Evolutionary conservation across 1,140 invertebrate species (phyloP).

Genomic region (Caenorhabditis briggsae): DNA sequence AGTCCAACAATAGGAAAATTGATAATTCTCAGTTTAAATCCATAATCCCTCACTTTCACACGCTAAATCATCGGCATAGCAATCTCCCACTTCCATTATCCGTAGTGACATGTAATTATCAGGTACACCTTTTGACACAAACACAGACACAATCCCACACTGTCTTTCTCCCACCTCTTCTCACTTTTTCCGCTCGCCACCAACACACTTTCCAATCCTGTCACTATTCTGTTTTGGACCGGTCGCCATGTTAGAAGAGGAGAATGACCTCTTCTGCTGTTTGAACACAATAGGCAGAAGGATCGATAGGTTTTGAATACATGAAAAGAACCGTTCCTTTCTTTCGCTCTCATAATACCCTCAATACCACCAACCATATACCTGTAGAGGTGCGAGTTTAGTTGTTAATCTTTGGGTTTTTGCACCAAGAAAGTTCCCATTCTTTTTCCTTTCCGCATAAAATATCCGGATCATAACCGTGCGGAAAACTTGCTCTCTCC

Average conservation of each 20-base stretch:
- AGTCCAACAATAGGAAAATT: not conserved
- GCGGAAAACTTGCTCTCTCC: constrained; percentile 24
- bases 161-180: not conserved
- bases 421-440: no score
- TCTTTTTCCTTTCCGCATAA: constrained; percentile 31
- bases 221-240: constrained; percentile 25
- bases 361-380: not conserved
- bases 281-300: constrained; percentile 1
- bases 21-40: not conserved
- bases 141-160: constrained; percentile 19
- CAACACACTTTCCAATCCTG: no score
- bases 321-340: not conserved
- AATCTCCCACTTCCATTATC: not conserved
- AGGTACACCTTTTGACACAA: not conserved
- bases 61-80: not conserved
- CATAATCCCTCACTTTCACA: constrained; percentile 14
- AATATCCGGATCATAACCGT: constrained; percentile 47
- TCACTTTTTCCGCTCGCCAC: not conserved
- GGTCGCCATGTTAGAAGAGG: constrained; percentile 18
- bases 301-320: constrained; percentile 30
- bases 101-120: constrained; percentile 52
- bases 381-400: not conserved
- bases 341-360: not conserved
- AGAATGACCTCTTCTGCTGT: not conserved
- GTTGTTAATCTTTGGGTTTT: no score